phyloP scores from a whole-genome alignment of 2,797 vertebrate species.

The Galago senegalensis region DNA sequence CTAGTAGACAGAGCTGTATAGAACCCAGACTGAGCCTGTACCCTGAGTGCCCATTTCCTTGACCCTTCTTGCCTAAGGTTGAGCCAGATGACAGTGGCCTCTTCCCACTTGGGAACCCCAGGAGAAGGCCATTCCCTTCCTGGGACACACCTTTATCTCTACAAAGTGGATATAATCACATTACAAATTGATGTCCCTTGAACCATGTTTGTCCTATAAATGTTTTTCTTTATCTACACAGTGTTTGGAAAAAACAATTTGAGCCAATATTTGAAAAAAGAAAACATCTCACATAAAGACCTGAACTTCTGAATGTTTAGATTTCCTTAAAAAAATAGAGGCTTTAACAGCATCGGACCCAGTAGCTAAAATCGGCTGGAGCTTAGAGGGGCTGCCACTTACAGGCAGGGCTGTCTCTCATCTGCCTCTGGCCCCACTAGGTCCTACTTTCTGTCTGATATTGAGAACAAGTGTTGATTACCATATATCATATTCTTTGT shows the following conservation, averaged over 20 bases:
- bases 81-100: neutral
- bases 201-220: neutral
- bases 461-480: neutral
- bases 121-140: neutral
- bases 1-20: neutral
- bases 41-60: neutral
- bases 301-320: neutral
- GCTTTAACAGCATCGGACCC: neutral
- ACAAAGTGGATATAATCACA: neutral
- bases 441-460: neutral
- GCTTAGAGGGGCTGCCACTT: neutral
- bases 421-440: too few species aligned
- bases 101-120: neutral
- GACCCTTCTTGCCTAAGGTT: neutral
- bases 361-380: neutral
- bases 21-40: neutral
- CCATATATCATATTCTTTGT: neutral
- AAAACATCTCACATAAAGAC: neutral
- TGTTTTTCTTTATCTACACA: neutral
- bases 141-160: neutral
- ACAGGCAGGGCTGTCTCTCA: neutral
- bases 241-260: neutral
- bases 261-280: neutral
- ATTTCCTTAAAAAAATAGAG: neutral
- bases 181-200: neutral